phyloP scores from a whole-genome alignment of 1,140 invertebrate species.

The Rhizoglyphus robini region DNA sequence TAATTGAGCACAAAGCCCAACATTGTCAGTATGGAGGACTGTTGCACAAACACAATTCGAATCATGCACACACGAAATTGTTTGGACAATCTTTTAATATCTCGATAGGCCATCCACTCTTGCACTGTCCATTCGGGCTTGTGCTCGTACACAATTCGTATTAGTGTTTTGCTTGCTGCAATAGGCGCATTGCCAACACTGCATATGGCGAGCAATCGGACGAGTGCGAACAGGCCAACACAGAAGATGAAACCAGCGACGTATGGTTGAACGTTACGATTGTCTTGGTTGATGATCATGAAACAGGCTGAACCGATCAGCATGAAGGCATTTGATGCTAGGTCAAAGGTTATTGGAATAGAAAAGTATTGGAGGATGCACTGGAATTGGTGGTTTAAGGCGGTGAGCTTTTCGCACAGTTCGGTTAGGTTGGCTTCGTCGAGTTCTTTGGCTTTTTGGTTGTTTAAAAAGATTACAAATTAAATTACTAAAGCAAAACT shows the following conservation, averaged over 20 bases:
- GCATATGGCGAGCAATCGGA: not conserved
- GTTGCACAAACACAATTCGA: not conserved
- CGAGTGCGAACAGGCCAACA: not conserved
- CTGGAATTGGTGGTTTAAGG: not conserved
- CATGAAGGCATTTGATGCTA: not conserved
- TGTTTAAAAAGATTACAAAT: too few species aligned
- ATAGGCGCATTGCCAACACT: not conserved
- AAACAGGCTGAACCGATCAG: not conserved
- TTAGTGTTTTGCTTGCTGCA: not conserved
- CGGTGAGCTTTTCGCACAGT: not conserved
- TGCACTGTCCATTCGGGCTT: not conserved
- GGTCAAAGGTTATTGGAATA: not conserved
- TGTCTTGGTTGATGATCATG: not conserved
- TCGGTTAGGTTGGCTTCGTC: not conserved
- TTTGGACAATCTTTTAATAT: not conserved
- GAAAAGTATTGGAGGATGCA: not conserved
- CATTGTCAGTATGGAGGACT: conserved; percentile 5
- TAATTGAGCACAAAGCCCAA: conserved; percentile 1
- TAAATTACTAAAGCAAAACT: too few species aligned
- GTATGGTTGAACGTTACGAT: not conserved
- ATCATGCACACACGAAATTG: not conserved
- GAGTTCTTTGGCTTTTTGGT: too few species aligned
- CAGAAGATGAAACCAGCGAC: not conserved
- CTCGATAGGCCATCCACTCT: not conserved
- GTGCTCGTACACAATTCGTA: not conserved